Base-by-base conservation (phyloP, 2,113 vertebrate genomes). In the Archocentrus centrarchus region DNA sequence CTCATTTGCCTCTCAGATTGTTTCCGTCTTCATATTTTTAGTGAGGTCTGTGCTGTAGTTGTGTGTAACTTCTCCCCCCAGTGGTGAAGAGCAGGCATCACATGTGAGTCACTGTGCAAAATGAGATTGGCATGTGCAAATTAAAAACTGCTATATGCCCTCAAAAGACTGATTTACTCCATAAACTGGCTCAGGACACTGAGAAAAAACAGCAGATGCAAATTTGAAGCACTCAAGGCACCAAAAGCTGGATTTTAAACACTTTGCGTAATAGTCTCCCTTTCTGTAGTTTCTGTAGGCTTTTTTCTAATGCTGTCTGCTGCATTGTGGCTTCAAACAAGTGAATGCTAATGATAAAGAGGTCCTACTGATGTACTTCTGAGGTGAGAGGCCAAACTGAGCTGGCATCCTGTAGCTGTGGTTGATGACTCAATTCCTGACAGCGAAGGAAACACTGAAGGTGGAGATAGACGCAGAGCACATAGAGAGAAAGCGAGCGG, bases 361-460 rank as follows among this genome's bases (percentile, higher is more conserved):
- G 7, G 35, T 44, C 30, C 2, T 10, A 4, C 10, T 1, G 8
- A 2, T 66, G 35, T 24, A 75, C 13, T 17, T 6, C 22, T 32
- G n/a, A 50, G 7, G 47, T 22, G 20, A 5, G 6, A 37, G 22
- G 14, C 3, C 13, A 70, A 18, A 37, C 41, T 14, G 20, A 86
- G 59, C 30, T 8, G 63, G 70, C 86, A 86, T 91, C 90, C 88
- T 89, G 91, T 87, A 78, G 14, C n/a, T 89, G 91, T 1, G 90
- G 88, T 89, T 1, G 27, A 37, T 84, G 81, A 86, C 79, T 87
- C 86, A 90, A 78, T 93, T 93, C 88, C 92, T 93, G 84, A 80
- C 41, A 86, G 75, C 5, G 58, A 86, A 39, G 85, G 27, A 64
- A 53, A 78, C 39, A 79, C 6, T 73, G 11, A 39, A 53, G 64